These are phyloP conservation scores for Pogonomyrmex californicus DNA, from an alignment of 1,140 invertebrate genomes.

Conservation along the genomic window DNA sequence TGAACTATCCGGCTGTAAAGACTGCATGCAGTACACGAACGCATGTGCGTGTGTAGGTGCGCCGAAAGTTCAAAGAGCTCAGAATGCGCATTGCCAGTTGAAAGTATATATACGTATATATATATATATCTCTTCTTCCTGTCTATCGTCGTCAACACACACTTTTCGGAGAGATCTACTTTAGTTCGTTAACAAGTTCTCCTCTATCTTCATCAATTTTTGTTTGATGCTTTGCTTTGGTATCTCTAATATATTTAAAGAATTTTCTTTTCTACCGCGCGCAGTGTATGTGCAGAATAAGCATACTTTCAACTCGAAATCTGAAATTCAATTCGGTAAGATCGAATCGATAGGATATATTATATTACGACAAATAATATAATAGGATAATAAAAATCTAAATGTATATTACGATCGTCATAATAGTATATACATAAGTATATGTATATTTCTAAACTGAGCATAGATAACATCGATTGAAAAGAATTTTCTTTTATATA, in stretches of 20 bases:
- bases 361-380: not conserved
- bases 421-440: not conserved
- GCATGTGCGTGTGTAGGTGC: not conserved
- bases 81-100: not conserved
- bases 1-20: constrained; percentile 15
- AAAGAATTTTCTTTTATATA: not conserved
- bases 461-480: not conserved
- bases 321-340: not conserved
- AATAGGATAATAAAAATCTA: not conserved
- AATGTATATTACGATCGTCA: not conserved
- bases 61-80: constrained; percentile 45
- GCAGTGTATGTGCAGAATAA: not conserved
- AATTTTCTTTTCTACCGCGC: not conserved
- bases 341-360: too few species aligned
- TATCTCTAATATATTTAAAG: not conserved
- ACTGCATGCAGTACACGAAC: not conserved
- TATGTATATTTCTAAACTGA: not conserved
- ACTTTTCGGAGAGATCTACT: not conserved
- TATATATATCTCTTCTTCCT: constrained; percentile 19
- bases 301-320: not conserved
- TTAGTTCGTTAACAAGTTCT: constrained; percentile 17
- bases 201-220: constrained; percentile 2
- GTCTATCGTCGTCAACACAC: not conserved
- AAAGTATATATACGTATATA: constrained; percentile 31
- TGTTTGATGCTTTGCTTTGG: not conserved